Percentiles rank a stretch among this genome's conserved stretches.
Evolutionary conservation across 2,113 vertebrate genomes (phyloP).

Genomic region (Microtus oregoni): DNA sequence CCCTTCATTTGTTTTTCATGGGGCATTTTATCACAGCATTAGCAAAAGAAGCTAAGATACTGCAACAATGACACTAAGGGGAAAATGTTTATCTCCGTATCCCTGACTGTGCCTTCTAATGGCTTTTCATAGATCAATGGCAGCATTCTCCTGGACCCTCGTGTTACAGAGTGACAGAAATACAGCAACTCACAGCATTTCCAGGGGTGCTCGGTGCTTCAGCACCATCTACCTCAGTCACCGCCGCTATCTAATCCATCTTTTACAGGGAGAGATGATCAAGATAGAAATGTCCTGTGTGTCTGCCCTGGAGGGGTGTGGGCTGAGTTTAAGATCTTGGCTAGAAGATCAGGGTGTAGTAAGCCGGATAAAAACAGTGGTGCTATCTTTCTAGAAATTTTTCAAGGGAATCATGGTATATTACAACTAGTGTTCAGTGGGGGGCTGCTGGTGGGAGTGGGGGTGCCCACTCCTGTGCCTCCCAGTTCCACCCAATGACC

Average conservation of each 20-base stretch:
- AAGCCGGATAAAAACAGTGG: too few species aligned
- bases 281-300: background rate
- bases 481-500: background rate
- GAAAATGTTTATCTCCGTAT: background rate
- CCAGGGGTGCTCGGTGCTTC: accelerated
- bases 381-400: background rate
- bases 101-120: background rate
- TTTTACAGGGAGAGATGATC: background rate
- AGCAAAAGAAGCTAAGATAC: background rate
- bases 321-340: background rate
- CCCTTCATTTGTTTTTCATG: background rate
- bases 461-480: background rate
- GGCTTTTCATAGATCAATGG: background rate
- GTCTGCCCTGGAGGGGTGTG: background rate
- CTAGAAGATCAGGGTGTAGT: accelerated
- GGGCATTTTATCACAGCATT: background rate
- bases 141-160: background rate
- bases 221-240: too few species aligned
- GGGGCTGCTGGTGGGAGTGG: accelerated
- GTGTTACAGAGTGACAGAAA: background rate
- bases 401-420: accelerated
- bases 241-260: accelerated
- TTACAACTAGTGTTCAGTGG: accelerated
- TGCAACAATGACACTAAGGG: background rate
- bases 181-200: accelerated